Base-by-base conservation (phyloP, 2,113 vertebrate species). In the Ageneiosus marmoratus region DNA sequence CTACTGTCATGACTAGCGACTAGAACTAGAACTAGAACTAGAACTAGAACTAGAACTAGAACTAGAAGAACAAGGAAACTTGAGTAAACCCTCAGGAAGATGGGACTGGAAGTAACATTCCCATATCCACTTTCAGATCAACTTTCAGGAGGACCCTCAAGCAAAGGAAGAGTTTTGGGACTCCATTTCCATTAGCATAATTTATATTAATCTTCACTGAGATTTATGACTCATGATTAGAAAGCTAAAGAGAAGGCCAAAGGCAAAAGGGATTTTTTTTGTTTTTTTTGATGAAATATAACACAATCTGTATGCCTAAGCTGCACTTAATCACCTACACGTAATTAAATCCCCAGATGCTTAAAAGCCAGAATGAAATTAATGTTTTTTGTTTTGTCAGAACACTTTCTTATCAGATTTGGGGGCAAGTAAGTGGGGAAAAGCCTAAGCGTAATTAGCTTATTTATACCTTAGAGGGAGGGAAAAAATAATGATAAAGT, bases 381-480 rank as follows among this genome's bases (percentile, higher is more conserved):
- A 22, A 11, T 67, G 5, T 11, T 41, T 24, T 11, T 27, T 53
- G 58, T 37, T 41, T 20, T 29, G 15, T 72, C 51, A 82, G 11
- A 77, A 73, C 37, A 13, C n/a, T 77, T n/a, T 58, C 51, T 51
- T n/a, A 34, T 82, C 58, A 62, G 84, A 85, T 82, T 11, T 51
- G 27, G 51, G n/a, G 16, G 34, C 11, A 77, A 32, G n/a, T n/a
- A n/a, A n/a, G n/a, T n/a, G n/a, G n/a, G n/a, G n/a, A n/a, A 74
- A 58, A 84, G 76, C 69, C 85, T 86, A 86, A 16, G 18, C n/a
- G 37, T 56, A 60, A 77, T 77, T 77, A 77, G 20, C 5, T 88
- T 86, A 89, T 90, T 94, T 93, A 90, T 92, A 91, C 90, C 75
- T 72, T 72, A 60, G 51, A 86, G 88, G 70, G 63, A 80, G 81